A percentile compares a stretch with the other conserved stretches of the same genome.
phyloP scores from a whole-genome alignment of 2,888 invertebrate genomes.

The Mythimna ferrago region DNA sequence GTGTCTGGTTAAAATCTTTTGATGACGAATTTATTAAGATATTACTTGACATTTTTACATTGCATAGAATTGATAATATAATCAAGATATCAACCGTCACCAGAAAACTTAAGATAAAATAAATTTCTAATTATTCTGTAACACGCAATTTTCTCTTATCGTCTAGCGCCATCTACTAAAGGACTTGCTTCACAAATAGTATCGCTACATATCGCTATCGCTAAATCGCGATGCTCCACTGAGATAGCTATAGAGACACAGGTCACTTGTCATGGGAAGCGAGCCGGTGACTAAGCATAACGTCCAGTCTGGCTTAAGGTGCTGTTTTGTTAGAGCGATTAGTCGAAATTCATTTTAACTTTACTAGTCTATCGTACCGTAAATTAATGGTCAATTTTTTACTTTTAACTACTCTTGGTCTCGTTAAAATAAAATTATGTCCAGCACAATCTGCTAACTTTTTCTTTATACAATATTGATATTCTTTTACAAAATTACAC shows the following conservation, averaged over 20 bases:
- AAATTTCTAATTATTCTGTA: background rate
- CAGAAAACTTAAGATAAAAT: background rate
- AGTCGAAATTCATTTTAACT: background rate
- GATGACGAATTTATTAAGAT: constrained; percentile 8
- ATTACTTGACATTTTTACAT: background rate
- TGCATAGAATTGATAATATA: background rate
- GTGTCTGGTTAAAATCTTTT: constrained; percentile 31
- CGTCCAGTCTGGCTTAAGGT: constrained; percentile 65
- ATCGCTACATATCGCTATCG: constrained; percentile 54
- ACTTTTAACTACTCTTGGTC: background rate
- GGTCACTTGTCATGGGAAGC: constrained; percentile 79
- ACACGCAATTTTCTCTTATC: background rate
- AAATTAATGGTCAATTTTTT: no score
- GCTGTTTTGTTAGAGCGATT: constrained; percentile 55
- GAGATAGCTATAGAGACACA: constrained; percentile 63
- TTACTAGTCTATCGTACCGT: no score
- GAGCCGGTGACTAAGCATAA: constrained; percentile 75
- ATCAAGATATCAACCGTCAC: background rate
- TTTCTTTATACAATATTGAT: background rate
- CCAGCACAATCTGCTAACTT: background rate
- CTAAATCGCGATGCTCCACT: constrained; percentile 68
- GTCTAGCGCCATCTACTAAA: constrained; percentile 37
- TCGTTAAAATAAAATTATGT: no score
- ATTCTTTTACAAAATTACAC: background rate
- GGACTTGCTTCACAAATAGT: constrained; percentile 30